phyloP scores from a whole-genome alignment of 1,140 invertebrate genomes.

The Drosophila pandora region DNA sequence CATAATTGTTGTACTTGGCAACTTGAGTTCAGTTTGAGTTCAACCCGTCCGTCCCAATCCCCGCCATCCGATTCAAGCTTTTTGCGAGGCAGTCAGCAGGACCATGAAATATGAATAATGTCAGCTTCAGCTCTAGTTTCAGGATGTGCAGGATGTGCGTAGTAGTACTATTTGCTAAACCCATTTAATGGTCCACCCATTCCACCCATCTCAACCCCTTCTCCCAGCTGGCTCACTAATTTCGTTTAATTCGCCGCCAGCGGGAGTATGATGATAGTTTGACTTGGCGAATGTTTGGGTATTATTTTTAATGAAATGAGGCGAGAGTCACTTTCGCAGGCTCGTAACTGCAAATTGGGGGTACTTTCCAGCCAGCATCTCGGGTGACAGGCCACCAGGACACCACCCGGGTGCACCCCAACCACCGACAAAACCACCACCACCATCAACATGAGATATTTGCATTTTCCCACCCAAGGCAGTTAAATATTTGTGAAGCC shows the following conservation, averaged over 20 bases:
- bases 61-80: conserved; percentile 28
- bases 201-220: background rate
- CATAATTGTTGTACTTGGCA: conserved; percentile 78
- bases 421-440: background rate
- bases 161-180: conserved; percentile 62
- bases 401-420: too few species aligned
- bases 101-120: conserved; percentile 79
- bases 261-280: conserved; percentile 56
- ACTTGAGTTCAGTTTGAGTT: conserved; percentile 53
- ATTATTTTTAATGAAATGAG: conserved; percentile 74
- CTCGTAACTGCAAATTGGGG: conserved; percentile 73
- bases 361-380: conserved; percentile 31
- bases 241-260: conserved; percentile 70
- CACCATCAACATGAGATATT: conserved; percentile 38
- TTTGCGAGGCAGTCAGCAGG: conserved; percentile 63
- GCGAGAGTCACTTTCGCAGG: conserved; percentile 38
- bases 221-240: conserved; percentile 49
- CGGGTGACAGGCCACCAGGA: conserved; percentile 29
- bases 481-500: conserved; percentile 60
- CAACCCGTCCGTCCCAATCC: background rate
- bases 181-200: conserved; percentile 57
- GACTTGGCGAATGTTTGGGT: conserved; percentile 45
- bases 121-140: conserved; percentile 28
- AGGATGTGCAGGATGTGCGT: conserved; percentile 59
- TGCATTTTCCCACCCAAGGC: conserved; percentile 53